Evolutionary conservation across 64 coral and sea anemone species (phyloP), one percentile per base, ranked within the genome.

Genomic region (Hydrozoanthus tunicans): DNA sequence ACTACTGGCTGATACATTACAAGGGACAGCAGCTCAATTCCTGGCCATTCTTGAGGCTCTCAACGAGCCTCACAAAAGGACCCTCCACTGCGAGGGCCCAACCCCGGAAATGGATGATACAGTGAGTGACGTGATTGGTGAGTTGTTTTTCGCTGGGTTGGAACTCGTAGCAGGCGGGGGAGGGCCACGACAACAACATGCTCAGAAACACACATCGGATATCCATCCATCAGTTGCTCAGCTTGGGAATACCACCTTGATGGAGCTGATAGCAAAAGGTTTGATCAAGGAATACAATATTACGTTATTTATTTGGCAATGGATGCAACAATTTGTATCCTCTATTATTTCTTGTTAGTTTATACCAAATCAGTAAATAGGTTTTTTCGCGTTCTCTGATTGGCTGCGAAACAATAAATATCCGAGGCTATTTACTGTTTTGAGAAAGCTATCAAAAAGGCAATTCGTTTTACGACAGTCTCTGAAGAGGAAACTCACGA

Each of bases 131-230:
- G 94, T 99, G 70, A 89, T 90, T 53, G 78, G 91, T 59, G 97
- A 99, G 78, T 79, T 99, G 73, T 99, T 99, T 12, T 95, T 95
- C 43, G 97, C 97, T 3, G 97, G 94, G 2, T 77, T 99, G 92
- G 97, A 99, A 32, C 85, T 99, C 2, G 79, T 99, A 6, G 94
- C 97, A 25, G 97, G 97, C 12, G 94, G 97, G 0, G 90, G 95
- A 59, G 95, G 95, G 0, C 43, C 90, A 56, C 90, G 91, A 6
- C 95, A 96, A 14, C 68, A 85, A 53, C 94, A 96, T 62, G 81
- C 89, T 3, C 59, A 89, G 11, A 96, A 96, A 74, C 89, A 96
- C 26, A 79, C 95, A 3, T 32, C n/a, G 1, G 89, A 89, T 5
- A 95, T 95, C 15, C 94, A 95, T 56, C 94, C 90, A 1, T 99